Conservation (phyloP, 2,888 invertebrate genomes). For the Mantis religiosa region DNA sequence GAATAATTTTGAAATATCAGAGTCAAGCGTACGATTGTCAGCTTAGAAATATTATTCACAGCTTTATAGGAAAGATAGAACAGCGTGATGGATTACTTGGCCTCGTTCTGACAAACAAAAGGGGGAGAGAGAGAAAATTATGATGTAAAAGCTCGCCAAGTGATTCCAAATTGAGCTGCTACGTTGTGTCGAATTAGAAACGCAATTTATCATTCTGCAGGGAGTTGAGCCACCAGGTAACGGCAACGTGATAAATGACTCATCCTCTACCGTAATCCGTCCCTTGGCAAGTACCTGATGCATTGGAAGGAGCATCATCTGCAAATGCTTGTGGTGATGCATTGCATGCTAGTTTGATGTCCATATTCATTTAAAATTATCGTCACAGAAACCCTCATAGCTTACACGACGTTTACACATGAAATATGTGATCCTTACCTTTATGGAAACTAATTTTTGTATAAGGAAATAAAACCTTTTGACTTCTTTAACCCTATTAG, state of each 20-base stretch:
- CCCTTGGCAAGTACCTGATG: neutral
- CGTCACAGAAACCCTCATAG: no score
- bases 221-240: neutral
- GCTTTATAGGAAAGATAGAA: neutral
- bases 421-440: no score
- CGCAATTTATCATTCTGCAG: neutral
- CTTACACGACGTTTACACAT: no score
- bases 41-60: neutral
- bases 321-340: neutral
- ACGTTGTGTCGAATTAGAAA: neutral
- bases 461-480: no score
- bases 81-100: neutral
- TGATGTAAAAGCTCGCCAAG: neutral
- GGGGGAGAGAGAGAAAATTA: neutral
- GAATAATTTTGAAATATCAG: neutral
- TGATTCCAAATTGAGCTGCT: neutral
- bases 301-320: neutral
- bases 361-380: no score
- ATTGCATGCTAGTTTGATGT: neutral
- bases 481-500: no score
- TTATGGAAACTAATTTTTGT: no score
- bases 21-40: neutral
- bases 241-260: neutral
- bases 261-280: neutral
- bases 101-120: neutral